phyloP scores from a whole-genome alignment of 2,113 vertebrate species.

The Elachura formosa region DNA sequence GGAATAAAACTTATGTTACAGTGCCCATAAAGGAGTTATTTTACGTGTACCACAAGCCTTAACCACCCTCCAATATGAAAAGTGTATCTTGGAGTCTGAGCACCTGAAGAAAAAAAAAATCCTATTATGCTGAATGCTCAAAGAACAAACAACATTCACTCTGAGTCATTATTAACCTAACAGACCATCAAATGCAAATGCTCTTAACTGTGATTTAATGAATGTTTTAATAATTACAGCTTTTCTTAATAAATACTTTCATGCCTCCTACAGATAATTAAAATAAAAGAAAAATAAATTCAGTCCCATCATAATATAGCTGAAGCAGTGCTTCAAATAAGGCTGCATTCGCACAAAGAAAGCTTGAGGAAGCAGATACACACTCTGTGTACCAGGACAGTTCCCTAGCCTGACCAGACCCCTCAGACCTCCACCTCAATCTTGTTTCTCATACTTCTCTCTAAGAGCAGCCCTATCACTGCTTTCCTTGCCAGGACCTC shows the following conservation, averaged over 20 bases:
- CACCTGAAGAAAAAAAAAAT: background rate
- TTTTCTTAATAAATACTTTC: background rate
- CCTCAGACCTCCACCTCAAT: background rate
- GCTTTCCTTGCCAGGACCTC: background rate
- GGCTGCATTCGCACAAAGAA: background rate
- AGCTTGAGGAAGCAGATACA: background rate
- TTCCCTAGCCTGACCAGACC: background rate
- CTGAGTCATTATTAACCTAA: conserved; percentile 13
- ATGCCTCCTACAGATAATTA: background rate
- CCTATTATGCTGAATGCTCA: background rate
- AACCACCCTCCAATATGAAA: background rate
- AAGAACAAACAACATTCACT: background rate
- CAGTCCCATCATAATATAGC: background rate
- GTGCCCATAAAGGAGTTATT: background rate
- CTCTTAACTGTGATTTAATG: background rate
- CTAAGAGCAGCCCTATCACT: background rate
- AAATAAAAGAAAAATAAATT: background rate
- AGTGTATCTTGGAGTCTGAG: background rate
- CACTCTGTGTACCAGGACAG: background rate
- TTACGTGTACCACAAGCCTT: background rate
- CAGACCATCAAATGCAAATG: conserved; percentile 1
- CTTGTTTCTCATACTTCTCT: rapidly evolving
- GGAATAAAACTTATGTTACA: background rate
- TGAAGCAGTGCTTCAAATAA: background rate
- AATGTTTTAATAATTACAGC: background rate